These are phyloP conservation scores for Cichladusa arquata DNA, from an alignment of 2,113 vertebrate genomes.

Conservation along the genomic window DNA sequence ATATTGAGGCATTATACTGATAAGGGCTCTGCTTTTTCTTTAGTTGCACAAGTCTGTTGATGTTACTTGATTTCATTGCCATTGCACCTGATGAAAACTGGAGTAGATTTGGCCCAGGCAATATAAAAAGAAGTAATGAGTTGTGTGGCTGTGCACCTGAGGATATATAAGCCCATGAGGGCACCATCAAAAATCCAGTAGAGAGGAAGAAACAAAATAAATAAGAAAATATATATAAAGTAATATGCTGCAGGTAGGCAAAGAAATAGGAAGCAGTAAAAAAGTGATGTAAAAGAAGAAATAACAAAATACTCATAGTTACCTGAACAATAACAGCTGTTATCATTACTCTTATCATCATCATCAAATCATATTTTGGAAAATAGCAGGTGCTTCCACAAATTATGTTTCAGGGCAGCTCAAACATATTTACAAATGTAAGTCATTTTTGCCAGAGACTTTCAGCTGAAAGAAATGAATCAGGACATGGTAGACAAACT, in stretches of 20 bases:
- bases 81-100: background rate
- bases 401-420: slow-evolving; percentile 14
- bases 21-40: background rate
- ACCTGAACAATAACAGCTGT: slow-evolving; percentile 19
- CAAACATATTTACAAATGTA: slow-evolving; percentile 27
- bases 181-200: background rate
- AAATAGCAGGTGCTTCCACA: slow-evolving; percentile 18
- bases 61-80: background rate
- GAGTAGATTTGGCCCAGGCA: background rate
- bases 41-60: background rate
- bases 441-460: slow-evolving; percentile 28
- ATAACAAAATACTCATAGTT: background rate
- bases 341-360: background rate
- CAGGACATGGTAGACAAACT: slow-evolving; percentile 11
- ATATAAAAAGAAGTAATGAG: background rate
- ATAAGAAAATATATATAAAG: background rate
- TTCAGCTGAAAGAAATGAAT: slow-evolving; percentile 31
- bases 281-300: background rate
- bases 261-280: background rate
- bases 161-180: background rate
- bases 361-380: background rate
- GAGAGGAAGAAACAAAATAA: background rate
- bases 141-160: background rate
- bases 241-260: background rate
- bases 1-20: background rate